Percentiles rank a stretch among this genome's conserved stretches.
These are phyloP conservation scores for Oncorhynchus mykiss DNA, from an alignment of 2,113 vertebrate genomes.

Conservation along the genomic window DNA sequence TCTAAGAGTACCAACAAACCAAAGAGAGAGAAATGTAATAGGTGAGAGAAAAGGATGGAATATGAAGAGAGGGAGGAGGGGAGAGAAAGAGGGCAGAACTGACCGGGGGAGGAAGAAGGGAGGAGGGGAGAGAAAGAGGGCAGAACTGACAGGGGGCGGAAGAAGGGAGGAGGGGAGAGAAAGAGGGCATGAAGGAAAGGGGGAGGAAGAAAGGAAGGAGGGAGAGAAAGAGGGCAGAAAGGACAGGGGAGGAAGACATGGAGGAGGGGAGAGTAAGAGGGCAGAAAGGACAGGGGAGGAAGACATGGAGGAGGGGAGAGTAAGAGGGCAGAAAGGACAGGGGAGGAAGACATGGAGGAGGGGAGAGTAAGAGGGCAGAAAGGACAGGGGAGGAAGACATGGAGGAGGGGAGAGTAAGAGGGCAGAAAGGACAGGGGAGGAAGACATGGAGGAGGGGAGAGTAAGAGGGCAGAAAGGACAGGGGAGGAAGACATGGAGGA, in stretches of 20 bases:
- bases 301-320: background rate
- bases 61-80: background rate
- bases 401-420: background rate
- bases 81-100: background rate
- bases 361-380: background rate
- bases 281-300: background rate
- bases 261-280: background rate
- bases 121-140: background rate
- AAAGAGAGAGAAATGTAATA: background rate
- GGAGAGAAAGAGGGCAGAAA: constrained; percentile 1
- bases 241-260: constrained; percentile 2
- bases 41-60: background rate
- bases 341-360: background rate
- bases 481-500: background rate
- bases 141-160: background rate
- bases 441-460: background rate
- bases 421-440: too few relatives aligned
- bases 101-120: background rate
- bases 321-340: too few relatives aligned
- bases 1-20: background rate
- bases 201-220: background rate
- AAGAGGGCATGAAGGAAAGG: background rate
- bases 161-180: background rate
- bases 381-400: background rate
- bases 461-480: background rate